Evolutionary conservation across 64 coral and sea anemone species (phyloP), one percentile per base, ranked within the genome.

Genomic region (Porites lutea): DNA sequence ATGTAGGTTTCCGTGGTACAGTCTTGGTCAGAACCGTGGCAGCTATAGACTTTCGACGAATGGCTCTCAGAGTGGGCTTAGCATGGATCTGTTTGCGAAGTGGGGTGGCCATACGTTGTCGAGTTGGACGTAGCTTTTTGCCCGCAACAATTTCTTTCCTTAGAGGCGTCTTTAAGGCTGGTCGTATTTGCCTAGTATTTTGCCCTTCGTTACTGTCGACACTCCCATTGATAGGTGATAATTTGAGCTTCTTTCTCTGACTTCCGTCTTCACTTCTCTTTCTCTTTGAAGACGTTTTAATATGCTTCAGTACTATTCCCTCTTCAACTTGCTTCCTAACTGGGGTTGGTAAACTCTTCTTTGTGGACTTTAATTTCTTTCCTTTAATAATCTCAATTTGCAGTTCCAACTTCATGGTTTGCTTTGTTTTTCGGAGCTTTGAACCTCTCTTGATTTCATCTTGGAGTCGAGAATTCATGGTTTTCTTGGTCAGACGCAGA

Each of bases 321-420:
- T 68, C 52, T 12, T 95, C 71, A 74, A 98, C 89, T 59, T 98
- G 86, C 16, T 73, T 47, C 46, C 61, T 92, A 2, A 98, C 18
- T 23, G 93, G 93, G 69, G 90, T 90, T 2, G 90, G 90, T 23
- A 98, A n/a, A 37, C 77, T 82, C 46, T 91, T 90, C 88, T 67
- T 99, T 5, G 94, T 94, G 61, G 68, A 44, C 50, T 66, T 95
- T 12, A 99, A 71, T 66, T 93, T 90, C 71, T 89, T 96, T 51
- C 97, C 97, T 65, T 88, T 64, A 18, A 93, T 88, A 52, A 98
- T 98, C n/a, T 96, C 76, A 64, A 75, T 79, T 63, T 96, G 94
- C 15, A 99, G 71, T 13, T 96, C 91, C 48, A 67, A 19, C 11
- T 70, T 46, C 91, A 99, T 88, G 12, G 59, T 72, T 62, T 88